These are phyloP conservation scores for Synodontis membranacea DNA, from an alignment of 2,113 vertebrate species.

Conservation along the genomic window DNA sequence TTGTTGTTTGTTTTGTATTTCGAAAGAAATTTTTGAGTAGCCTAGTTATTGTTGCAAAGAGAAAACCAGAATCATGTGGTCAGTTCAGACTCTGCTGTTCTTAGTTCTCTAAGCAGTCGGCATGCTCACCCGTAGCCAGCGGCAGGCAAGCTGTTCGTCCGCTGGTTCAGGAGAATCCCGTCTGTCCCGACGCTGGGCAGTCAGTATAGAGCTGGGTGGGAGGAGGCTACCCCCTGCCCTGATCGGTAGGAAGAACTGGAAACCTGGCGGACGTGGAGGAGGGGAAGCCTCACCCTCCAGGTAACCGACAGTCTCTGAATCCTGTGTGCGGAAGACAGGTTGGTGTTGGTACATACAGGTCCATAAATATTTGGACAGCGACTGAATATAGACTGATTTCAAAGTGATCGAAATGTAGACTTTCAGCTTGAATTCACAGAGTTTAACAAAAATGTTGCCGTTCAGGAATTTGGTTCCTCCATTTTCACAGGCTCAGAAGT, in stretches of 20 bases:
- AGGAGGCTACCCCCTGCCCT: conserved; percentile 75
- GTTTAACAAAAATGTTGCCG: too few relatives aligned
- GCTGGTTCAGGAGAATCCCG: conserved; percentile 77
- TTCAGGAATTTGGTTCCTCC: too few relatives aligned
- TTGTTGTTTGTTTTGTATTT: neutral
- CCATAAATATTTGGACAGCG: too few relatives aligned
- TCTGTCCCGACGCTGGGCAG: conserved; percentile 77
- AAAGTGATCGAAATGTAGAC: too few relatives aligned
- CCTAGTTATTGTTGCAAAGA: neutral
- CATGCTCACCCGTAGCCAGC: conserved; percentile 82
- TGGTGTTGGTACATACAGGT: too few relatives aligned
- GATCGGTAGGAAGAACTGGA: conserved; percentile 86
- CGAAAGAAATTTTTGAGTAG: neutral
- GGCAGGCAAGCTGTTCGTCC: conserved; percentile 86
- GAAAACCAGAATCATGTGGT: neutral
- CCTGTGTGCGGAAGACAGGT: conserved; percentile 65
- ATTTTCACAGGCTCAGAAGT: too few relatives aligned
- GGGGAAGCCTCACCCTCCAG: conserved; percentile 79
- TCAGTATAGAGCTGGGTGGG: conserved; percentile 81
- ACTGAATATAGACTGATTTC: too few relatives aligned
- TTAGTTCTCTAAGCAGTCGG: neutral
- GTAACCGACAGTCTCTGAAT: conserved; percentile 75
- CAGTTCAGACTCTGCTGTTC: neutral
- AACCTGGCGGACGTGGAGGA: conserved; percentile 60
- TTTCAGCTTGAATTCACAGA: too few relatives aligned